phyloP scores from a whole-genome alignment of 2,113 vertebrate genomes.

The Callipepla squamata region DNA sequence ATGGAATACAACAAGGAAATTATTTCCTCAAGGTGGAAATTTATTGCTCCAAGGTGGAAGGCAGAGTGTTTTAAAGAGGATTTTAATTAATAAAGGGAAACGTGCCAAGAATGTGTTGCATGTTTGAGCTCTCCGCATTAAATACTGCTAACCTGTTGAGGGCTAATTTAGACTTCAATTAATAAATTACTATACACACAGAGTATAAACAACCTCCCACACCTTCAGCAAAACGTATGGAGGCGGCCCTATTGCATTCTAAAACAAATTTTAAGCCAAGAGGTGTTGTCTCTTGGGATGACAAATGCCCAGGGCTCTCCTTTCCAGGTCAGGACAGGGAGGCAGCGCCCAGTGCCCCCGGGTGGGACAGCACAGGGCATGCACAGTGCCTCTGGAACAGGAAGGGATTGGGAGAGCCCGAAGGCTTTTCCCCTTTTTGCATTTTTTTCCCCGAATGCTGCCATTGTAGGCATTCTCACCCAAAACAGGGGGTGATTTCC shows the following conservation, averaged over 20 bases:
- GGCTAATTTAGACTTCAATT: slow-evolving; percentile 47
- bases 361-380: not conserved
- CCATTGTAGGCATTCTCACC: not conserved
- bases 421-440: not conserved
- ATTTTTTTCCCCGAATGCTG: not conserved
- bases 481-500: not conserved
- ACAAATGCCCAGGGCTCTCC: not conserved
- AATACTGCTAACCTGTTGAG: slow-evolving; percentile 46
- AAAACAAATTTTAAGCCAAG: not conserved
- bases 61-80: slow-evolving; percentile 70
- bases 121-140: slow-evolving; percentile 36
- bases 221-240: not conserved
- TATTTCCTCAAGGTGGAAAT: slow-evolving; percentile 68
- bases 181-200: slow-evolving; percentile 46
- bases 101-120: slow-evolving; percentile 55
- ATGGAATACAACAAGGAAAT: slow-evolving; percentile 68
- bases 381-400: not conserved
- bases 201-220: not conserved
- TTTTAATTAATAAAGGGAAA: slow-evolving; percentile 71
- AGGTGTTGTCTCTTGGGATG: not conserved
- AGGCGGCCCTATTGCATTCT: not conserved
- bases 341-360: not conserved
- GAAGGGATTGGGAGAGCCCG: not conserved
- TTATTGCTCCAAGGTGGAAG: slow-evolving; percentile 64
- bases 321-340: not conserved